phyloP scores from a whole-genome alignment of 1,140 invertebrate genomes.

The Dreissena rostriformis region DNA sequence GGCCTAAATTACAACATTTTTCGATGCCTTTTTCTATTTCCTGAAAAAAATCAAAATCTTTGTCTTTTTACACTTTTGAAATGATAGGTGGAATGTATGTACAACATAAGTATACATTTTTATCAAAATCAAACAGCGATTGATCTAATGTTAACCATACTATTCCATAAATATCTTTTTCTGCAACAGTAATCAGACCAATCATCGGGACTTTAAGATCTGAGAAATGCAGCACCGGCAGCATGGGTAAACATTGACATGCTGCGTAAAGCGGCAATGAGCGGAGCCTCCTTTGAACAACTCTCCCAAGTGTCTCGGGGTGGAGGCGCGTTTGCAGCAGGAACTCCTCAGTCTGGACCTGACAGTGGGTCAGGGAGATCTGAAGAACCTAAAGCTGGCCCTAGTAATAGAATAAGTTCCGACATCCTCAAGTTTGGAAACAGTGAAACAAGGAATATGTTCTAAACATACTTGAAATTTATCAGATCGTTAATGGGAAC shows the following conservation, averaged over 20 bases:
- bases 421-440: slow-evolving; percentile 69
- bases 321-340: neutral
- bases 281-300: slow-evolving; percentile 49
- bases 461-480: slow-evolving; percentile 74
- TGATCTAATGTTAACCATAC: too few relatives aligned
- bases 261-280: slow-evolving; percentile 41
- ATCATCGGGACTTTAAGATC: slow-evolving; percentile 14
- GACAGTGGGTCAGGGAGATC: neutral
- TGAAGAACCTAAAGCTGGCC: neutral
- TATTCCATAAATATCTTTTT: too few relatives aligned
- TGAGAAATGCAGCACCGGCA: slow-evolving; percentile 27
- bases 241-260: slow-evolving; percentile 42
- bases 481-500: slow-evolving; percentile 73
- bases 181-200: neutral
- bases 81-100: too few relatives aligned
- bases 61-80: too few relatives aligned
- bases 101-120: too few relatives aligned
- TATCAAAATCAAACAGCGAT: too few relatives aligned
- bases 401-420: slow-evolving; percentile 61
- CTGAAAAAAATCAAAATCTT: too few relatives aligned
- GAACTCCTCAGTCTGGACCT: neutral
- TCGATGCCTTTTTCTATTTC: too few relatives aligned
- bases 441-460: slow-evolving; percentile 68
- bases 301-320: slow-evolving; percentile 48
- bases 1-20: too few relatives aligned